Evolutionary conservation across 37 sponge, comb jelly and placozoan genomes (phyloP).

Genomic region (Chondrosia reniformis): DNA sequence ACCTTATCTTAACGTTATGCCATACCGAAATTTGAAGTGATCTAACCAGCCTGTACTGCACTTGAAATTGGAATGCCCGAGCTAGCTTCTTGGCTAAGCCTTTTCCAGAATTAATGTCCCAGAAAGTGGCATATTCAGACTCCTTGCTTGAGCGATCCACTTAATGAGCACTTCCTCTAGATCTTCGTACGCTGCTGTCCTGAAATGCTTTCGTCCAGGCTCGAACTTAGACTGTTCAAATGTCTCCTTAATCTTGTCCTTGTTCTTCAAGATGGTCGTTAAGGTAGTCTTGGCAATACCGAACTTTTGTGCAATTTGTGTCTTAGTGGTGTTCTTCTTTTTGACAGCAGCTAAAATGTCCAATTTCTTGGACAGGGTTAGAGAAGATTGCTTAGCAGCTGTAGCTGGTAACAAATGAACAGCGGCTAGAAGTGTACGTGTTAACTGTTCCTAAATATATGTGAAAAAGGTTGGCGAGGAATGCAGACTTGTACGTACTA

Average conservation of each 20-base stretch:
- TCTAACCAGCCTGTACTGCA: slow-evolving; percentile 11
- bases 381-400: too few relatives aligned
- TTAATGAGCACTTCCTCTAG: not conserved
- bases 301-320: not conserved
- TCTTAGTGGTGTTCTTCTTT: not conserved
- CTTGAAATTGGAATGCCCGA: not conserved
- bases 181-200: not conserved
- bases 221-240: not conserved
- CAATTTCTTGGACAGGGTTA: too few relatives aligned
- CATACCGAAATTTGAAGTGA: slow-evolving; percentile 5
- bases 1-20: slow-evolving; percentile 8
- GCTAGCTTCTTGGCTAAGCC: slow-evolving; percentile 18
- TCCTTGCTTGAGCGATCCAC: slow-evolving; percentile 8
- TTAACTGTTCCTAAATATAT: too few relatives aligned
- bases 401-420: too few relatives aligned
- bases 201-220: not conserved
- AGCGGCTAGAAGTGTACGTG: too few relatives aligned
- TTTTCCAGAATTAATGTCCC: slow-evolving; percentile 6
- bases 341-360: not conserved
- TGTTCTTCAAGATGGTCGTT: not conserved
- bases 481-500: too few relatives aligned
- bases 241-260: not conserved
- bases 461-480: too few relatives aligned
- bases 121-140: not conserved
- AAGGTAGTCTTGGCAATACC: not conserved